These are phyloP conservation scores for Anomalospiza imberbis DNA, from an alignment of 2,797 vertebrate species.

Conservation along the genomic window DNA sequence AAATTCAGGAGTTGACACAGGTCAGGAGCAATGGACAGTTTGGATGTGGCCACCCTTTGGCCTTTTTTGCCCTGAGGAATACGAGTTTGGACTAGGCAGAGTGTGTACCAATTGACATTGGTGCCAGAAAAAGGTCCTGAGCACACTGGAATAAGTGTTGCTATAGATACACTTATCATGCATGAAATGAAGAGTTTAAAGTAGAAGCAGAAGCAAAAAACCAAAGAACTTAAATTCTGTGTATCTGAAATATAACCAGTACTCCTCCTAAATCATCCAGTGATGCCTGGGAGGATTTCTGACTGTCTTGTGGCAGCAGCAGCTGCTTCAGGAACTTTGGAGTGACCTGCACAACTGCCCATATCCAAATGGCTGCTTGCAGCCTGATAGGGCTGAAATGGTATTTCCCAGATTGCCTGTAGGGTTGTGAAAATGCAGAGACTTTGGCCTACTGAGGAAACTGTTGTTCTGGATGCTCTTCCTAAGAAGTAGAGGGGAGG, in stretches of 20 bases:
- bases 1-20: neutral
- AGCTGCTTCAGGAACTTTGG: neutral
- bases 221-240: neutral
- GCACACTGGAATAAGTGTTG: neutral
- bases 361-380: neutral
- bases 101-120: neutral
- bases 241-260: neutral
- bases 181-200: neutral
- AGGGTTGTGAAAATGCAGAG: neutral
- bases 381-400: neutral
- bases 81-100: neutral
- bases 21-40: neutral
- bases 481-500: neutral
- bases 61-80: neutral
- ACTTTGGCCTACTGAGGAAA: neutral
- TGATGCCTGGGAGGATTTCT: neutral
- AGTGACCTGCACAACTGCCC: neutral
- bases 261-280: neutral
- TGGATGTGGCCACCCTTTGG: neutral
- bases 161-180: neutral
- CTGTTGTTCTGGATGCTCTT: neutral
- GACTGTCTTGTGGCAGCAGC: neutral
- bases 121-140: neutral
- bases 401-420: neutral
- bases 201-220: neutral